phyloP scores from a whole-genome alignment of 2,797 vertebrate species.

The Ptychobarbus kaznakovi region DNA sequence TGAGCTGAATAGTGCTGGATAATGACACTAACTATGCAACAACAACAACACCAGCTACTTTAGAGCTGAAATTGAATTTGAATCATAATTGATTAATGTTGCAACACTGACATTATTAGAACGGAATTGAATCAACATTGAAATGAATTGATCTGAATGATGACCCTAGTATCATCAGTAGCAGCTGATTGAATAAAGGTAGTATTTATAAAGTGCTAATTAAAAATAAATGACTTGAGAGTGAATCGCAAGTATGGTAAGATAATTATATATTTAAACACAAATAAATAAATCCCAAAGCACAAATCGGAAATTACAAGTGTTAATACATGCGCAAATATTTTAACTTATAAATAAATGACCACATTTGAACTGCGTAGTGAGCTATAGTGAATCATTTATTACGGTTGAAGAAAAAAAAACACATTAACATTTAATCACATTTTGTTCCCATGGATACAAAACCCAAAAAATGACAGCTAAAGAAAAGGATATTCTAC shows the following conservation, averaged over 20 bases:
- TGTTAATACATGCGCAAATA: background rate
- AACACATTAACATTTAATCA: slow-evolving; percentile 40
- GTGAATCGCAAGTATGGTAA: background rate
- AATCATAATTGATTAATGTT: background rate
- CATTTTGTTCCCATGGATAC: slow-evolving; percentile 45
- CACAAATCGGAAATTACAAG: background rate
- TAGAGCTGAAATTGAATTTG: background rate
- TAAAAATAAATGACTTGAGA: background rate
- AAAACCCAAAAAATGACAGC: slow-evolving; percentile 18
- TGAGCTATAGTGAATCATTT: slow-evolving; percentile 6
- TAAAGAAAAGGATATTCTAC: background rate
- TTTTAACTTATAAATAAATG: slow-evolving; percentile 24
- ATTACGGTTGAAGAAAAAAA: background rate
- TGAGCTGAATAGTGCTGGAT: too few species aligned
- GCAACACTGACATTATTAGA: background rate
- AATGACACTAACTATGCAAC: background rate
- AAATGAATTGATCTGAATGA: too few species aligned
- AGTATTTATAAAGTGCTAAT: background rate
- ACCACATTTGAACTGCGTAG: slow-evolving; percentile 1
- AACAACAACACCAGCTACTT: background rate
- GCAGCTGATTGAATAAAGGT: too few species aligned
- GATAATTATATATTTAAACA: background rate
- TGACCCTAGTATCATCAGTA: too few species aligned
- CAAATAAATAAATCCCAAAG: background rate
- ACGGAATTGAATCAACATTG: too few species aligned